Base-by-base conservation (phyloP, 1,140 invertebrate species). In the Homalodisca vitripennis region DNA sequence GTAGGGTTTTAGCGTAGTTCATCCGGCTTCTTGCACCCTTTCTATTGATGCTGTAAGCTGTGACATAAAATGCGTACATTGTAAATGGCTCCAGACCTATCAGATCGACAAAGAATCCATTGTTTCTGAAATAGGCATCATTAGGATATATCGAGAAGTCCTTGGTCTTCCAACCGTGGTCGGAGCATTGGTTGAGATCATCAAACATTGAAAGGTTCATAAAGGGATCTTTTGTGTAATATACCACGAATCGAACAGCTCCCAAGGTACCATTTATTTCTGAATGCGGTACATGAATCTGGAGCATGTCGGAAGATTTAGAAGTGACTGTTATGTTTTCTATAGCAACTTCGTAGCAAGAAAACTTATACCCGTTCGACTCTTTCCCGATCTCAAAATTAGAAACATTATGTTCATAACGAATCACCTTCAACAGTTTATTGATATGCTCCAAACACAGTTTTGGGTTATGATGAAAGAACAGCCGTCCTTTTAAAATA, bases 401-500 rank as follows among this genome's bases (percentile, higher is more conserved):
- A 24, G 51, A 70, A 20, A 72, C 62, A 1, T 41, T 67, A 6
- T 62, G 34, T 13, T 51, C 14, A 53, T 53, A 30, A 10, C 22
- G 1, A 17, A 67, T 30, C 1, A 10, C 27, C 3, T 62, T 29
- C 14, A 69, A 13, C 13, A 69, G 57, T 2, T 48, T 69, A 27
- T 89, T 80, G 66, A 98, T 97, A 71, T 90, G 89, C 64, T 88
- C 80, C 2, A 88, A 80, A 79, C 97, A 99, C 0, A 99, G 82
- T 77, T 95, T 95, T 17, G 93, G 91, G 79, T 99, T 99, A 76
- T 92, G 91, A 76, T 98, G 94, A 77, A 98, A 97, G 76, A 91
- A 92, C 0, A 98, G 81, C 29, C 84, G 86, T 2, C 94, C 92
- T 0, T 80, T 75, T 1, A 83, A 83, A 24, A 87, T 83, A 3